phyloP scores from a whole-genome alignment of 2,113 vertebrate species.

The Atrichornis clamosus region DNA sequence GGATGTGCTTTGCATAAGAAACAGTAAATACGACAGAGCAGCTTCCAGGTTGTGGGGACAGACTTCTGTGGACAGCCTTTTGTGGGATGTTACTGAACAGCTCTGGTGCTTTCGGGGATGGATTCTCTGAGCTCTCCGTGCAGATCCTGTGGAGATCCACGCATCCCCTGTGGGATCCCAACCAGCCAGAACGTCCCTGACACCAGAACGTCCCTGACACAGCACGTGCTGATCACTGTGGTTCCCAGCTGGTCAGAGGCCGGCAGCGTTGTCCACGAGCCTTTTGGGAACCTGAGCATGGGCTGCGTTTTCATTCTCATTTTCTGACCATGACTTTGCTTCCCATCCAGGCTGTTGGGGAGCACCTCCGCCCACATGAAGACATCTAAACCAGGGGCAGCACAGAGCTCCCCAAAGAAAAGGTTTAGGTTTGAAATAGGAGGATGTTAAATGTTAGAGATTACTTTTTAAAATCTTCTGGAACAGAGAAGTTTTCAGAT shows the following conservation, averaged over 20 bases:
- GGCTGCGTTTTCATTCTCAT: background rate
- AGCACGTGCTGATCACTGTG: background rate
- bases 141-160: background rate
- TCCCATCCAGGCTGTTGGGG: background rate
- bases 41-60: background rate
- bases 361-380: background rate
- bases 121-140: background rate
- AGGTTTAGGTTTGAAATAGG: background rate
- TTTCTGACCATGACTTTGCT: background rate
- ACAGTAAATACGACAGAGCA: background rate
- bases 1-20: background rate
- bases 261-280: background rate
- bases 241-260: background rate
- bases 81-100: background rate
- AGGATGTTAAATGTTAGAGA: background rate
- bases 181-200: background rate
- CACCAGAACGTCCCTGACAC: background rate
- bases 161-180: background rate
- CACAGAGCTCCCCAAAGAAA: background rate
- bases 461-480: background rate
- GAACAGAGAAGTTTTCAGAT: background rate
- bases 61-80: fast-evolving
- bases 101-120: background rate
- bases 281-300: background rate
- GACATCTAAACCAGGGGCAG: background rate